Evolutionary conservation across 2,113 vertebrate species (phyloP).

Genomic region (Proteles cristata): DNA sequence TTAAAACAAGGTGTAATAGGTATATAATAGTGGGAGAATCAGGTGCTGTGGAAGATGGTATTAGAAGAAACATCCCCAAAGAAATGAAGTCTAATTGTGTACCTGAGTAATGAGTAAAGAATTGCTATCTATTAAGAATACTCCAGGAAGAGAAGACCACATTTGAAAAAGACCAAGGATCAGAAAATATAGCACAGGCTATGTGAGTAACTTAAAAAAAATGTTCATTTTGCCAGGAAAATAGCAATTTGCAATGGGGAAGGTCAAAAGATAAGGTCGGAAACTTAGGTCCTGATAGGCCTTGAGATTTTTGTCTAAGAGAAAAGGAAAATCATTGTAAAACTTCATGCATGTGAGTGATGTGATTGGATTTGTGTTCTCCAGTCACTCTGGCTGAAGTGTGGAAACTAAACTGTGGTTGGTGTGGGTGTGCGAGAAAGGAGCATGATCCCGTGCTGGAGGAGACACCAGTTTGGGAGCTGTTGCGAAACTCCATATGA

Average conservation of each 20-base stretch:
- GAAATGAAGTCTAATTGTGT: background rate
- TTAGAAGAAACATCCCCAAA: background rate
- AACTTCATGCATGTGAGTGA: background rate
- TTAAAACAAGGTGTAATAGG: slow-evolving; percentile 78
- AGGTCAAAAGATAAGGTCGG: background rate
- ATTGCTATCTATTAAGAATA: background rate
- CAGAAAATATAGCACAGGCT: background rate
- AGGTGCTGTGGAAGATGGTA: background rate
- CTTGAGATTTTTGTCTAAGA: background rate
- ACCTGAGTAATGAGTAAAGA: background rate
- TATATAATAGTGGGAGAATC: too few species aligned
- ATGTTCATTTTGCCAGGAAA: background rate
- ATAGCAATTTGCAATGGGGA: background rate
- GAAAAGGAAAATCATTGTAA: background rate
- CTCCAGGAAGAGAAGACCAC: background rate
- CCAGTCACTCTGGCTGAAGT: background rate
- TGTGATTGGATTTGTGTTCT: background rate
- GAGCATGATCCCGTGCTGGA: background rate
- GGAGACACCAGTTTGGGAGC: background rate
- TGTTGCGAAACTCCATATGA: background rate
- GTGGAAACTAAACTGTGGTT: background rate
- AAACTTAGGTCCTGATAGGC: background rate
- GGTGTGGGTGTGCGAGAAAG: too few species aligned
- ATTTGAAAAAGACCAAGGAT: background rate
- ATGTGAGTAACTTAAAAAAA: background rate